Evolutionary conservation across 1,140 invertebrate species (phyloP).

Genomic region (Micrasema minimum): DNA sequence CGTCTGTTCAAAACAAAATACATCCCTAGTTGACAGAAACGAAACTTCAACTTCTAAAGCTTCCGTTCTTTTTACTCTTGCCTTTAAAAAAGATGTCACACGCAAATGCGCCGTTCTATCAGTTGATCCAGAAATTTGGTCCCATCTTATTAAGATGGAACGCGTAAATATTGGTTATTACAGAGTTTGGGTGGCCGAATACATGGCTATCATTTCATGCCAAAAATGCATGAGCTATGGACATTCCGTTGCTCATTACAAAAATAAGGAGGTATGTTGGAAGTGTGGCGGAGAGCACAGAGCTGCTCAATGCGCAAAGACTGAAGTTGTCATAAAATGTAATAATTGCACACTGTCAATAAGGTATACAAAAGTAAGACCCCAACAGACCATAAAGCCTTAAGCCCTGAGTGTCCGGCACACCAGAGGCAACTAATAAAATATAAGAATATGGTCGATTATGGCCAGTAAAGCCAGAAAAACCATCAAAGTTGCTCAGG

Average conservation of each 20-base stretch:
- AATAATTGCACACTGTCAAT: too few species aligned
- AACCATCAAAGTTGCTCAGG: neutral
- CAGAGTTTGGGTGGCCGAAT: neutral
- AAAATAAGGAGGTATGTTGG: neutral
- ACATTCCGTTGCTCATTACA: neutral
- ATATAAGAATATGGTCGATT: neutral
- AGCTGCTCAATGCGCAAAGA: too few species aligned
- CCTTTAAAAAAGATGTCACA: neutral
- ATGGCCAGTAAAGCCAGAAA: neutral
- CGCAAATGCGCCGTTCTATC: neutral
- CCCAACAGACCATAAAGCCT: neutral
- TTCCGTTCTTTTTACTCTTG: neutral
- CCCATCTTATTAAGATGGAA: neutral
- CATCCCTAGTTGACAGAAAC: too few species aligned
- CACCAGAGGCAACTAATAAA: neutral
- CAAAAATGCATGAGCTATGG: neutral
- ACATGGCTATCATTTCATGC: neutral
- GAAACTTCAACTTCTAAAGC: too few species aligned
- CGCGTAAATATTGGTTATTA: neutral
- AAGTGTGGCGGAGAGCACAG: constrained; percentile 2
- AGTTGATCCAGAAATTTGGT: neutral
- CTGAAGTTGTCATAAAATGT: too few species aligned
- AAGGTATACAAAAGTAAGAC: neutral
- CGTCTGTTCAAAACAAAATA: too few species aligned
- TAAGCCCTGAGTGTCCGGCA: neutral